A percentile compares a stretch with the other conserved stretches of the same genome.
Conservation (phyloP, 1,140 invertebrate genomes). For the Sycobia sp. region DNA sequence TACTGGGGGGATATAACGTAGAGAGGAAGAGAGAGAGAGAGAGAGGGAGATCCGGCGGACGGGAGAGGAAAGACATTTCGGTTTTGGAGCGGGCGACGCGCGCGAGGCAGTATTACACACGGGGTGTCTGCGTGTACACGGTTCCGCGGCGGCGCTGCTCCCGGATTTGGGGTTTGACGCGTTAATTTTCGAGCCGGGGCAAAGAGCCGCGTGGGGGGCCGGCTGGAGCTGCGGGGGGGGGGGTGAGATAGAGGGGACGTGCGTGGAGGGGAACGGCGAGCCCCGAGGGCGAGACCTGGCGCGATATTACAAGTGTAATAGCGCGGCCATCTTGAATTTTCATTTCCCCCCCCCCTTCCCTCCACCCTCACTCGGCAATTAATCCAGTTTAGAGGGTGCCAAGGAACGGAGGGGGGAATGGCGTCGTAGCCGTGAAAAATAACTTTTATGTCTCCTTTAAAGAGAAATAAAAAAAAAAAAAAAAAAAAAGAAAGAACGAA, state of each 20-base stretch:
- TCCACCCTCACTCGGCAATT: conserved; percentile 55
- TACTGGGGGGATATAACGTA: no score
- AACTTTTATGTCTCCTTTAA: conserved; percentile 31
- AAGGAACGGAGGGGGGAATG: conserved; percentile 55
- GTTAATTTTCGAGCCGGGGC: no score
- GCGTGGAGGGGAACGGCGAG: background rate
- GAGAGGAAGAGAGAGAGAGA: background rate
- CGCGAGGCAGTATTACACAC: no score
- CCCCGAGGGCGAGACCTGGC: conserved; percentile 40
- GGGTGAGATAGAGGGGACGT: no score
- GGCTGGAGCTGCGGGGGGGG: no score
- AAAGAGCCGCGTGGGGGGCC: no score
- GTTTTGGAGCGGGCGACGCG: no score
- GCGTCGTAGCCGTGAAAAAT: conserved; percentile 45
- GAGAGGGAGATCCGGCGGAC: background rate
- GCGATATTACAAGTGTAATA: conserved; percentile 59
- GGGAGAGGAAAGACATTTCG: background rate
- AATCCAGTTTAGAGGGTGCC: conserved; percentile 53
- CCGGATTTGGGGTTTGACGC: no score
- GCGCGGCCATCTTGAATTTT: conserved; percentile 57
- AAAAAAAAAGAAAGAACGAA: conserved; percentile 7
- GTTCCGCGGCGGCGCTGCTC: no score
- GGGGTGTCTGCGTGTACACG: no score
- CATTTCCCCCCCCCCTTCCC: no score
- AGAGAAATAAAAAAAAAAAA: conserved; percentile 21